Base-by-base conservation (phyloP, 2,797 vertebrate species). In the Pipistrellus kuhlii region DNA sequence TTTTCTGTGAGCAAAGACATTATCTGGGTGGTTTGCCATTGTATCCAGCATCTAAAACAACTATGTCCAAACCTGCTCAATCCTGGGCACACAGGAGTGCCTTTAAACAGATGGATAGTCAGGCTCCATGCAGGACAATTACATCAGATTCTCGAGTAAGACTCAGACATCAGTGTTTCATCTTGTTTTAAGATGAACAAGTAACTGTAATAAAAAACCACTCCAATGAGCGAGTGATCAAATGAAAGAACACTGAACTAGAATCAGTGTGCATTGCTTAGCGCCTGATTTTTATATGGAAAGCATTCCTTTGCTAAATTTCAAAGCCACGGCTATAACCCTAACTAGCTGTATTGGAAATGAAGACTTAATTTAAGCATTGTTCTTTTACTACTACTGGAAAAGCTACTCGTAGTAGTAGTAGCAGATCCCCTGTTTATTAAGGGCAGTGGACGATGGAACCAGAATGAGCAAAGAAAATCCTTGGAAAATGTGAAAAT, bases 111-210 rank as follows among this genome's bases (percentile, higher is more conserved):
- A 30, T 11, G 57, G 30, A 53, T 23, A 1, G 4, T 27, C n/a
- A 66, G 15, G 44, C 27, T 57, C n/a, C 32, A 21, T 6, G 8
- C 21, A 77, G 20, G 84, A 72, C 48, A 88, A 48, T 46, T 80
- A 53, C 80, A 69, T 81, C 27, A 77, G 53, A 69, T 64, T 82
- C 59, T 32, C 35, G 8, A 20, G 53, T 15, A 66, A 88, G 38
- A 32, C 13, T 38, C 51, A 92, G 69, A 51, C 15, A 75, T 53
- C 18, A 14, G 18, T 41, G 7, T 64, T 94, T 73, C 44, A 51
- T 73, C 82, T 44, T 78, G 8, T 41, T 88, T 86, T 51, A 91
- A 85, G 35, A 44, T 38, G 64, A 92, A 53, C 64, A 51, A 66
- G 6, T 44, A 86, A 66, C 62, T 88, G 5, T 21, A 81, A 75